Percentiles rank a stretch among this genome's conserved stretches.
Conservation (phyloP, 2,888 invertebrate species). For the Rotaria sp. region DNA sequence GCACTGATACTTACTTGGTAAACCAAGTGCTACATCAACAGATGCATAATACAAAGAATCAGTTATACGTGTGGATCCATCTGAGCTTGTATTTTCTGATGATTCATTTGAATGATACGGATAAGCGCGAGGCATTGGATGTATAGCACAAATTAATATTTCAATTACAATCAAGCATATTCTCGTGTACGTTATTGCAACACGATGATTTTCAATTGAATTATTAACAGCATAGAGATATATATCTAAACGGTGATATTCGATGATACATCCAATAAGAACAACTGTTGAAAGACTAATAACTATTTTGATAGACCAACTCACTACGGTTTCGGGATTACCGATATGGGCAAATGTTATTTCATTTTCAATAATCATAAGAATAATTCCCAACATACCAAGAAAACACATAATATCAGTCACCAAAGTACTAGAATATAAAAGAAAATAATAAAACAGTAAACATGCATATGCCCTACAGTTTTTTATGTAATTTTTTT, state of each 20-base stretch:
- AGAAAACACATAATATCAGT: conserved; percentile 48
- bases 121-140: conserved; percentile 46
- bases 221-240: conserved; percentile 52
- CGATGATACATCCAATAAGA: conserved; percentile 47
- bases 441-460: not conserved
- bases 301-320: conserved; percentile 47
- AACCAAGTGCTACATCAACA: not conserved
- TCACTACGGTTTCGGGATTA: conserved; percentile 42
- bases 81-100: not conserved
- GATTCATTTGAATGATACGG: conserved; percentile 37
- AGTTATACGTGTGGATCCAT: not conserved
- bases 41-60: not conserved
- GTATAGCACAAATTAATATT: conserved; percentile 52
- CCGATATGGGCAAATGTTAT: conserved; percentile 45
- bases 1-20: not conserved
- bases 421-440: not conserved
- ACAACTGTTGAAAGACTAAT: conserved; percentile 49
- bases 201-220: conserved; percentile 51
- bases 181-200: conserved; percentile 47
- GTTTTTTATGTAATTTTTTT: no score
- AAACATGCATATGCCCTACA: no score
- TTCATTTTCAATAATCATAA: conserved; percentile 52
- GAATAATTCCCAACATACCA: conserved; percentile 48
- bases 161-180: conserved; percentile 68
- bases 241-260: conserved; percentile 51